Percentiles rank a stretch among this genome's conserved stretches.
Conservation (phyloP, 2,113 vertebrate genomes). For the Myrmecobius fasciatus region DNA sequence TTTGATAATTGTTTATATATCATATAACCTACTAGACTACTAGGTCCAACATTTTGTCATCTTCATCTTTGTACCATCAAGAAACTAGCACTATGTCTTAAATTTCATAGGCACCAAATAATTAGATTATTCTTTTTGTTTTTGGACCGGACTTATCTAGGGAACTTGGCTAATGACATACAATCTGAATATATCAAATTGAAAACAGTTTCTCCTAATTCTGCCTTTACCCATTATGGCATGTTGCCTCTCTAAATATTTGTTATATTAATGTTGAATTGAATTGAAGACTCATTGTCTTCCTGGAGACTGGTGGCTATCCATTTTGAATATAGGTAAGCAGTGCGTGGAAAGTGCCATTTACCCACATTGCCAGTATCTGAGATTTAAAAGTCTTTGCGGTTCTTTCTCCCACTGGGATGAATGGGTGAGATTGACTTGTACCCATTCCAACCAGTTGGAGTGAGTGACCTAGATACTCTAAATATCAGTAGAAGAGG, state of each 20-base stretch:
- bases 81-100: not conserved
- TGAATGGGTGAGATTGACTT: not conserved
- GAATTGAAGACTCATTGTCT: not conserved
- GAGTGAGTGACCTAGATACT: not conserved
- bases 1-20: not conserved
- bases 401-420: not conserved
- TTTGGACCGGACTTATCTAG: not conserved
- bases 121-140: not conserved
- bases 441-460: not conserved
- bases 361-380: not conserved
- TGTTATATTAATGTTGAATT: not conserved
- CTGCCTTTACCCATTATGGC: not conserved
- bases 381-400: conserved; percentile 6
- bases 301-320: not conserved
- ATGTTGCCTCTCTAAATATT: not conserved
- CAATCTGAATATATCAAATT: not conserved
- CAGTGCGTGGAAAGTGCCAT: not conserved
- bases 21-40: not conserved
- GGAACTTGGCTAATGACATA: not conserved
- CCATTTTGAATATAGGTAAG: not conserved
- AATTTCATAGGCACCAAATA: not conserved
- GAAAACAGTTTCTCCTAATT: not conserved
- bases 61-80: not conserved
- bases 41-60: not conserved
- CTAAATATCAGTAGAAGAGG: not conserved